Evolutionary conservation across 2,888 invertebrate genomes (phyloP), one percentile per base, ranked within the genome.

Genomic region (Brachynemurus nebulosus): DNA sequence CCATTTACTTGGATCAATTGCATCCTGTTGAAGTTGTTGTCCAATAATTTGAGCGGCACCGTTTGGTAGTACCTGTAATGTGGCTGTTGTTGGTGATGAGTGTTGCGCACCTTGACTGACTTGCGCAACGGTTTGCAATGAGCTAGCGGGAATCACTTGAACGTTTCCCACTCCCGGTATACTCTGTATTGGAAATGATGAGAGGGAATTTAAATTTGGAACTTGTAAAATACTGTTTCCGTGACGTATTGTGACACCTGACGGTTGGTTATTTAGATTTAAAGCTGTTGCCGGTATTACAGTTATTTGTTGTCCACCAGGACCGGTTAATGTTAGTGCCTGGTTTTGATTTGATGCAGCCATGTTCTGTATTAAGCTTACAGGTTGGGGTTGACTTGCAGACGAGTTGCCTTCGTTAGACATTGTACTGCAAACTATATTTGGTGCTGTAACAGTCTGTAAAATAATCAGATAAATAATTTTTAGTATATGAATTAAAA

Each of bases 1-100:
- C 89, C 89, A 89, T 61, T 88, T 88, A 50, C 76, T 78, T 0
- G 86, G 83, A 61, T 89, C 88, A 52, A 73, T 78, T 0, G 86
- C 82, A 56, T 89, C 88, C 56, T 86, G 82, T 55, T 86, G 86
- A 49, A 88, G 72, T 57, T 82, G 81, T 53, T 80, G 80, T 2
- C 75, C 76, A 45, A 48, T 49, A 33, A 50, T 47, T 45, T 38
- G 35, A 34, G 45, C 19, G 18, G 35, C 45, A 47, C 51, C 19
- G 54, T 49, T 39, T 62, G 37, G 37, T 2, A 37, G 9, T 1
- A 37, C 37, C 20, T 37, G 37, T 37, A 37, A 63, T 14, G 53
- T 40, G 35, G 36, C 23, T 21, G 45, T 45, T 4, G 16, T 4
- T 37, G 47, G 42, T 21, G 44, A 40, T 43, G 47, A 34, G 40